Conservation (phyloP, 1,140 invertebrate species). For the Caenorhabditis inopinata region DNA sequence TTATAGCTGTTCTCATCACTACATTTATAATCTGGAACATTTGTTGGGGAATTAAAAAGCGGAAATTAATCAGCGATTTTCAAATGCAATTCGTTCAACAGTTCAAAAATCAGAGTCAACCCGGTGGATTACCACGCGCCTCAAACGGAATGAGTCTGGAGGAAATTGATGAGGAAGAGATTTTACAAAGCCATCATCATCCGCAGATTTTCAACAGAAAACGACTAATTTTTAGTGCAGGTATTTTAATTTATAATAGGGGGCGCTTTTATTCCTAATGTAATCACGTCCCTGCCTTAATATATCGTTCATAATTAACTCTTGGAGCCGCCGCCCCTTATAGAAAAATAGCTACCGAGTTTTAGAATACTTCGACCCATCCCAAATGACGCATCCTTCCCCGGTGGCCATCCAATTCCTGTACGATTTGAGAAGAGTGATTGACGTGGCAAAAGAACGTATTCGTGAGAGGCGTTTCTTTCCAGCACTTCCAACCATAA, state of each 20-base stretch:
- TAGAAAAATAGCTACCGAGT: too few relatives aligned
- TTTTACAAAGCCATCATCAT: neutral
- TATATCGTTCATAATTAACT: too few relatives aligned
- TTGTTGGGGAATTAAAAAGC: slow-evolving; percentile 28
- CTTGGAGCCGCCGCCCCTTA: too few relatives aligned
- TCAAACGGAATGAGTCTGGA: neutral
- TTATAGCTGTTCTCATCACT: neutral
- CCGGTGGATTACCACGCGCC: too few relatives aligned
- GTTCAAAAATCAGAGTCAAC: neutral
- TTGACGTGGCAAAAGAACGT: slow-evolving; percentile 32
- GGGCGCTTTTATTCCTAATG: neutral
- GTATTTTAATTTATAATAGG: neutral
- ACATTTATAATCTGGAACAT: slow-evolving; percentile 9
- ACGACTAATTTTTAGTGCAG: slow-evolving; percentile 13
- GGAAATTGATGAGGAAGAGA: slow-evolving; percentile 12
- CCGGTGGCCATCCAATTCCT: slow-evolving; percentile 29
- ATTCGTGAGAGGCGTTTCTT: slow-evolving; percentile 27
- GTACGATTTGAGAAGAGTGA: slow-evolving; percentile 7
- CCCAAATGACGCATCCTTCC: slow-evolving; percentile 13
- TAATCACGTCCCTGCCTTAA: too few relatives aligned
- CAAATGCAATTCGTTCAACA: slow-evolving; percentile 38
- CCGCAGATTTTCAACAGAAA: neutral
- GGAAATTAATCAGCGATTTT: slow-evolving; percentile 24
- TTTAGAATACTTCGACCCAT: slow-evolving; percentile 31
- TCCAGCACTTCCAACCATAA: slow-evolving; percentile 12